Conservation (phyloP, 2,113 vertebrate genomes). For the Ophthalmolycus amberensis region DNA sequence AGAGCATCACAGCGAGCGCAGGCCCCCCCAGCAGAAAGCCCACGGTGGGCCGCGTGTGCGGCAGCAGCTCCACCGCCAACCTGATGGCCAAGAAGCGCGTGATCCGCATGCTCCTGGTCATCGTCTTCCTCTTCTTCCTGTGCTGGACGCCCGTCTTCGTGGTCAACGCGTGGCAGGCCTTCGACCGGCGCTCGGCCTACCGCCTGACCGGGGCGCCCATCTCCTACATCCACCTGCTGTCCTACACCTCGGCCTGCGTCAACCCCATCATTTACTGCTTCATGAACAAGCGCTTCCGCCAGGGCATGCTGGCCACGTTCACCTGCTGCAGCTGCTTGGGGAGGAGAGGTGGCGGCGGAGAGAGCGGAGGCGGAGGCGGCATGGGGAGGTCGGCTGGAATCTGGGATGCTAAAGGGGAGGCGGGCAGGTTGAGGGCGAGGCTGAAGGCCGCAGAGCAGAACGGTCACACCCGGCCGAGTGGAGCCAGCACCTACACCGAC, state of each 20-base stretch:
- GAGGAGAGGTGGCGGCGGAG: not conserved
- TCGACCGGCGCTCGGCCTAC: conserved; percentile 87
- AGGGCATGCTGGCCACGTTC: conserved; percentile 91
- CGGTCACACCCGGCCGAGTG: conserved; percentile 79
- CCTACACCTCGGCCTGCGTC: conserved; percentile 95
- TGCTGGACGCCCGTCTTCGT: conserved; percentile 98
- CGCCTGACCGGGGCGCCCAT: conserved; percentile 94
- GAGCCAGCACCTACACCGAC: conserved; percentile 85
- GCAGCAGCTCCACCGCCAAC: conserved; percentile 89
- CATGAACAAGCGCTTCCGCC: conserved; percentile 97
- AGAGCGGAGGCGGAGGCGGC: not conserved
- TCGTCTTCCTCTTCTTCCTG: conserved; percentile 94
- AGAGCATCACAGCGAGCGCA: not conserved
- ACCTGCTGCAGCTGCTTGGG: conserved; percentile 81
- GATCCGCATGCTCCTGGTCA: conserved; percentile 97
- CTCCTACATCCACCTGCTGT: conserved; percentile 97
- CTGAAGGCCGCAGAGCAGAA: conserved; percentile 79
- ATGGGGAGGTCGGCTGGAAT: conserved; percentile 26
- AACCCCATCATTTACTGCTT: conserved; percentile 99
- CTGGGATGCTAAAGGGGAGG: conserved; percentile 17
- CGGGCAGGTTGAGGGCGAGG: not conserved
- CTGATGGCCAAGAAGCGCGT: conserved; percentile 97
- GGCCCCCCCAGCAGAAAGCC: conserved; percentile 20
- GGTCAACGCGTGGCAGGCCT: conserved; percentile 95
- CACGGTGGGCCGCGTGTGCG: conserved; percentile 81